A percentile compares a stretch with the other conserved stretches of the same genome.
phyloP scores from a whole-genome alignment of 2,797 vertebrate genomes.

The Betta splendens region DNA sequence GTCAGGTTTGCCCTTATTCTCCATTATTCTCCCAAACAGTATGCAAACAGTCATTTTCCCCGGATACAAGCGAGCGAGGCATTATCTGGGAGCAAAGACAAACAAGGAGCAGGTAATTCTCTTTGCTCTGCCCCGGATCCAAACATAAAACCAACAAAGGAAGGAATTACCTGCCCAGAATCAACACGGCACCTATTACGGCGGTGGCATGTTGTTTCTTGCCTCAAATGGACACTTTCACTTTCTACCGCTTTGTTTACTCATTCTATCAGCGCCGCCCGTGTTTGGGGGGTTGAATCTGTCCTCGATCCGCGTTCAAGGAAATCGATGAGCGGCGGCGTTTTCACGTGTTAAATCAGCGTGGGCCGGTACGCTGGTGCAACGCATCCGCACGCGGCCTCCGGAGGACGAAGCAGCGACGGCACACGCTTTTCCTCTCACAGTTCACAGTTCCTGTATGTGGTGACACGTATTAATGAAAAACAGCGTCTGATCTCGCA shows the following conservation, averaged over 20 bases:
- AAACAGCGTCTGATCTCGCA: no score
- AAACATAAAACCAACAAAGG: conserved; percentile 62
- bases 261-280: conserved; percentile 24
- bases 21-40: conserved; percentile 5
- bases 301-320: conserved; percentile 18
- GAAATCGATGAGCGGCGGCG: background rate
- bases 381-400: no score
- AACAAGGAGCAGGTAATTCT: conserved; percentile 65
- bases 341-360: background rate
- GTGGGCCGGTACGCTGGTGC: no score
- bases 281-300: conserved; percentile 16
- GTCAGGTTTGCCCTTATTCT: conserved; percentile 3
- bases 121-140: conserved; percentile 55
- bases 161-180: conserved; percentile 50
- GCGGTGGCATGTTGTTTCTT: conserved; percentile 26
- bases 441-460: no score
- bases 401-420: no score
- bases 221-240: conserved; percentile 42
- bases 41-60: conserved; percentile 45
- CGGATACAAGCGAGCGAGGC: conserved; percentile 39
- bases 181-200: conserved; percentile 37
- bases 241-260: conserved; percentile 43
- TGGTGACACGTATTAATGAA: no score
- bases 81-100: conserved; percentile 49
- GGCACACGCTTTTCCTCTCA: no score